Evolutionary conservation across 30 jellyfish, hydroid and myxozoan species (phyloP).

Genomic region (Thelohanellus kitauei): DNA sequence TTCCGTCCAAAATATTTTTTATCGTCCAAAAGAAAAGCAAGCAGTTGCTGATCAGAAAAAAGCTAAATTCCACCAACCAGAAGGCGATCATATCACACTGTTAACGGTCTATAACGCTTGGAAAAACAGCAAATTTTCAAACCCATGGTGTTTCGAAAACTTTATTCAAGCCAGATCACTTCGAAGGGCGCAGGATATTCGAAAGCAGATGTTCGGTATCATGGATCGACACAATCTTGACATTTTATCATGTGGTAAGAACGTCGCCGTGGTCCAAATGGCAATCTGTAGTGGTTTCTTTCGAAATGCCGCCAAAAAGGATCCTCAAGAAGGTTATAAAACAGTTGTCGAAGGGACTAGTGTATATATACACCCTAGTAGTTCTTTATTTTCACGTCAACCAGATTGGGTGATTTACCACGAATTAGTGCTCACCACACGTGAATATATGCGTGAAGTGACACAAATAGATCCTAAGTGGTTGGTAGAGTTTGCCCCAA

Average conservation of each 20-base stretch:
- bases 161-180: conserved; percentile 70
- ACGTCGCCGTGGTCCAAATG: conserved; percentile 50
- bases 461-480: conserved; percentile 78
- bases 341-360: conserved; percentile 62
- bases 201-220: conserved; percentile 76
- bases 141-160: conserved; percentile 87
- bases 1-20: conserved; percentile 67
- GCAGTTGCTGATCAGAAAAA: conserved; percentile 76
- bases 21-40: conserved; percentile 81
- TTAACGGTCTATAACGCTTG: conserved; percentile 84
- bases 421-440: conserved; percentile 71
- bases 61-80: conserved; percentile 75
- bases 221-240: conserved; percentile 91
- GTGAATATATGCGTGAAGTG: conserved; percentile 88
- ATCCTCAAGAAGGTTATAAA: conserved; percentile 89
- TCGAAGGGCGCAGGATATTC: conserved; percentile 53
- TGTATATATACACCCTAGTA: conserved; percentile 79
- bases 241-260: conserved; percentile 81
- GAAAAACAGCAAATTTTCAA: conserved; percentile 74
- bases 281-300: conserved; percentile 88
- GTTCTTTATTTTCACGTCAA: conserved; percentile 52
- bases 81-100: conserved; percentile 67
- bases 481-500: conserved; percentile 87
- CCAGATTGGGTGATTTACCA: conserved; percentile 97
- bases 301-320: conserved; percentile 86